phyloP scores from a whole-genome alignment of 1,140 invertebrate genomes.

The Trachymyrmex cornetzi region DNA sequence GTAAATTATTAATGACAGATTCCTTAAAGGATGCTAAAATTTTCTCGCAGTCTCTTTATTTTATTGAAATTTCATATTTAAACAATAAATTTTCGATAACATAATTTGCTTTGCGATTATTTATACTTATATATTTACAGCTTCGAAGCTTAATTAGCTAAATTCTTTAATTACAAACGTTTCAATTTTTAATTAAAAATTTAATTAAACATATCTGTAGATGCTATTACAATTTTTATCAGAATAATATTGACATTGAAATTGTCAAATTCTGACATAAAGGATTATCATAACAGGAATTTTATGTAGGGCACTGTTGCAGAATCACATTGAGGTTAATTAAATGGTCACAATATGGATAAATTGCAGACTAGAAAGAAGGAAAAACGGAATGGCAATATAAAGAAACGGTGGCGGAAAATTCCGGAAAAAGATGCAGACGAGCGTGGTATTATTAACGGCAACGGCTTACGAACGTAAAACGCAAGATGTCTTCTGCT shows the following conservation, averaged over 20 bases:
- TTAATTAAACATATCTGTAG: neutral
- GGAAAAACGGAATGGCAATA: slow-evolving; percentile 47
- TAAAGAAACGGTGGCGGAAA: slow-evolving; percentile 41
- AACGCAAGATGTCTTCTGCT: slow-evolving; percentile 49
- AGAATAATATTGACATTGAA: neutral
- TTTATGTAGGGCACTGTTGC: neutral
- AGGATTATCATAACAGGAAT: neutral
- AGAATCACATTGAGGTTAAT: slow-evolving; percentile 25
- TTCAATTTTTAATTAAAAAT: neutral
- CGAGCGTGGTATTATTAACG: slow-evolving; percentile 61
- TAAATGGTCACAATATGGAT: slow-evolving; percentile 36
- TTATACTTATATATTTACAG: neutral
- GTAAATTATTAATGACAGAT: neutral
- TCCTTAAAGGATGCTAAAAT: neutral
- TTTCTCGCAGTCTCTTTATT: neutral
- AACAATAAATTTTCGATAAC: neutral
- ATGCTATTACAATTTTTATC: neutral
- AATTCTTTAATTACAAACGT: slow-evolving; percentile 19
- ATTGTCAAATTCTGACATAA: neutral
- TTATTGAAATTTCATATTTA: neutral
- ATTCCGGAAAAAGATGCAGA: slow-evolving; percentile 57
- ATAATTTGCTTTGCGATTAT: neutral
- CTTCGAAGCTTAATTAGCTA: neutral
- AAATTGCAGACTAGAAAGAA: slow-evolving; percentile 36
- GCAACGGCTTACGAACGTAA: slow-evolving; percentile 57